Base-by-base conservation (phyloP, 1,140 invertebrate genomes). In the Daktulosphaira vitifoliae region DNA sequence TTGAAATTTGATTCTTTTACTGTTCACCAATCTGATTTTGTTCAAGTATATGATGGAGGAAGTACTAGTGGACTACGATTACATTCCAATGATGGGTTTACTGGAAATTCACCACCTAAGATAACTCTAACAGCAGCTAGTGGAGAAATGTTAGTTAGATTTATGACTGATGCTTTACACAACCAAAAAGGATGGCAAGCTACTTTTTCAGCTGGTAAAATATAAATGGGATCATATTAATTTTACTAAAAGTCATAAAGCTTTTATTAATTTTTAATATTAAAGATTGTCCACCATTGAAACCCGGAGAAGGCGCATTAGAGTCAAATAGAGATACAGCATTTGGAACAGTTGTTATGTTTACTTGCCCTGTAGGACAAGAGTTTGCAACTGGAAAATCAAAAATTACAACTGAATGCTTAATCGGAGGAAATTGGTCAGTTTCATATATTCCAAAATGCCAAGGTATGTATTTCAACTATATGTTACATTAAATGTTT, bases 401-500 rank as follows among this genome's bases (percentile, higher is more conserved):
- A 48, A 83, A 85, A 71, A 86, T 95, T 68, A 84, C 84, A 6
- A 92, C 90, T 1, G 83, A 89, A 75, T 96, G 92, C 78, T 75
- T 87, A 69, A 86, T 85, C 69, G 89, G 92, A 71, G 94, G 94
- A 56, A 88, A 91, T 72, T 97, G 94, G 94, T 93, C 90, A 15
- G 82, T 89, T 22, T 86, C 83, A 37, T 92, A 92, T 72, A 93
- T 97, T 72, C 93, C 94, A 4, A 87, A 87, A 73, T 98, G 94
- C 77, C 94, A 97, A 84, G 87, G 84, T 85, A 69, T 66, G n/a
- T n/a, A n/a, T n/a, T n/a, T n/a, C n/a, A n/a, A n/a, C n/a, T n/a
- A 3, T 50, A 49, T 50, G 4, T 65, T 44, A 18, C 5, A 13
- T 44, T 3, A 46, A 5, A 9, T 23, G n/a, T 44, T 64, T 64